A percentile compares a stretch with the other conserved stretches of the same genome.
Evolutionary conservation across 2,888 invertebrate genomes (phyloP).

Genomic region (Quadriops clusia): DNA sequence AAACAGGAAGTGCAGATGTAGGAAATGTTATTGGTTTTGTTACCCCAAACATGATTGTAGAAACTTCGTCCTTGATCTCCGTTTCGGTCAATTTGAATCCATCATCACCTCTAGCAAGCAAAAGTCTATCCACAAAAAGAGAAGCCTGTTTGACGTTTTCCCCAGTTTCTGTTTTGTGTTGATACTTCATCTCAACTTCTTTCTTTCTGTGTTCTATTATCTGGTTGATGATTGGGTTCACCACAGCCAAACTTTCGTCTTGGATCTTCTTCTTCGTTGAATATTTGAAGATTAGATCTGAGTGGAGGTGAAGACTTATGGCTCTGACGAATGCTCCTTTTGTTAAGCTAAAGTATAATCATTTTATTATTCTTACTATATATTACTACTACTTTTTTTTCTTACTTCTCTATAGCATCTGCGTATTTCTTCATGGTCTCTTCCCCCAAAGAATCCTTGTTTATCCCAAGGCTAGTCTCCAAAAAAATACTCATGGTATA

Average conservation of each 20-base stretch:
- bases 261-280: constrained; percentile 18
- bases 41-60: constrained; percentile 24
- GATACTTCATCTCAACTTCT: constrained; percentile 12
- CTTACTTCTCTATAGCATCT: constrained; percentile 20
- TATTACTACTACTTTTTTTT: too few species aligned
- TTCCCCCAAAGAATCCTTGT: constrained; percentile 21
- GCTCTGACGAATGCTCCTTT: constrained; percentile 15
- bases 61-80: constrained; percentile 23
- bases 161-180: constrained; percentile 12
- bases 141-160: constrained; percentile 9
- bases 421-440: constrained; percentile 18
- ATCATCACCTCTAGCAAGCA: constrained; percentile 17
- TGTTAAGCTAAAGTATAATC: constrained; percentile 17
- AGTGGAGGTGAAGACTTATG: constrained; percentile 20
- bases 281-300: constrained; percentile 19
- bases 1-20: too few species aligned
- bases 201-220: constrained; percentile 17
- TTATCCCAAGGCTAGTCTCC: constrained; percentile 22
- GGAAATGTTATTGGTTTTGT: too few species aligned
- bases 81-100: constrained; percentile 16
- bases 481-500: constrained; percentile 18
- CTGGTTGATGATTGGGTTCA: constrained; percentile 19
- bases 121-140: constrained; percentile 17
- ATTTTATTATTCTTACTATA: too few species aligned
- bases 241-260: constrained; percentile 16